Evolutionary conservation across 2,888 invertebrate genomes (phyloP), one percentile per base, ranked within the genome.

Genomic region (Tetramorium bicarinatum): DNA sequence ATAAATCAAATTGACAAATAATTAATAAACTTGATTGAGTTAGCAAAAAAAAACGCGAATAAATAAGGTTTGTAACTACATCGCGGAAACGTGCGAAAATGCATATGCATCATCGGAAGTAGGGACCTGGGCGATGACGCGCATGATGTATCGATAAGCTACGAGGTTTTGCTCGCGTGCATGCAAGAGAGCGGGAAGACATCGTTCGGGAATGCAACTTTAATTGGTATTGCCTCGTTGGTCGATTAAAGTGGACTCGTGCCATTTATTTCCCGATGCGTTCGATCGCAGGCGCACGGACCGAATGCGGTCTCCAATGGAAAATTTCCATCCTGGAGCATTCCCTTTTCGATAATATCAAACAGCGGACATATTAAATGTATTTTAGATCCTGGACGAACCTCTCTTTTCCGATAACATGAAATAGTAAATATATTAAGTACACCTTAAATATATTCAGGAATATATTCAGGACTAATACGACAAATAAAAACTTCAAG

Each of bases 181-280:
- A 76, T 74, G 59, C 81, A 75, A 76, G 84, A 80, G 84, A 85
- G 81, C 84, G 86, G 82, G 72, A 84, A 84, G 67, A 72, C 84
- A 79, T 82, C 56, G 84, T 81, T 59, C 49, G 71, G 67, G 64
- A 76, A 77, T 81, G 83, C 69, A 82, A 81, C 81, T 86, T 88
- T 90, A 89, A 90, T 89, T 88, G 88, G 83, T 84, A 82, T 84
- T 88, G 88, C 87, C 85, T 86, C 87, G 81, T 84, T 64, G 84
- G 83, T 83, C 90, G 85, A 90, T 90, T 89, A 90, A 47, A 88
- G 84, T 66, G 71, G 76, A 83, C 76, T 87, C 85, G 82, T 76
- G 83, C 84, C 87, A 82, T 85, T 66, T 83, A 80, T 75, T 76
- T 84, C 82, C 75, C 82, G 62, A 54, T 49, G 80, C 34, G 47